phyloP scores from a whole-genome alignment of 2,797 vertebrate species.

The Spea hammondii region DNA sequence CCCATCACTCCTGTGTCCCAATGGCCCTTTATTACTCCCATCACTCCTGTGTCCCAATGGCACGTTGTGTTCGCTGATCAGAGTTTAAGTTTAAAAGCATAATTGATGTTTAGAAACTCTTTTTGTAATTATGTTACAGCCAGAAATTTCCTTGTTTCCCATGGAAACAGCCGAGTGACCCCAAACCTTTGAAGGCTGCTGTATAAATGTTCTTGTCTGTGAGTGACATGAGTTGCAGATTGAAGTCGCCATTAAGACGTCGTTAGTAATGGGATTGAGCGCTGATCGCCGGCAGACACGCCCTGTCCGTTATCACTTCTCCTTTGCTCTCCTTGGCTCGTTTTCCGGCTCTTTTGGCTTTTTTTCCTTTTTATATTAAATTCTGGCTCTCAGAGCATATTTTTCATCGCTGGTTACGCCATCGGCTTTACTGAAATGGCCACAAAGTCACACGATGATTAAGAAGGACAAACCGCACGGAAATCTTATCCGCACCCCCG shows the following conservation, averaged over 20 bases:
- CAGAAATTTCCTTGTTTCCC: too few relatives aligned
- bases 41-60: too few relatives aligned
- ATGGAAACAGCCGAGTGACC: too few relatives aligned
- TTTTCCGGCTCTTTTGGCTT: not conserved
- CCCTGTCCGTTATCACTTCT: not conserved
- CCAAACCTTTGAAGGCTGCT: too few relatives aligned
- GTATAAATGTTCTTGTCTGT: not conserved
- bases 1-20: too few relatives aligned
- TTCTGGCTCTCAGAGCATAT: not conserved
- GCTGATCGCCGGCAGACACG: not conserved
- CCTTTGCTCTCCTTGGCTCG: not conserved
- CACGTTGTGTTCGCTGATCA: too few relatives aligned
- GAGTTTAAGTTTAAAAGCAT: too few relatives aligned
- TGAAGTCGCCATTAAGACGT: not conserved
- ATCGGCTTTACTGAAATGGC: not conserved
- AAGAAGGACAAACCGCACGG: too few relatives aligned
- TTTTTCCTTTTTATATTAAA: not conserved
- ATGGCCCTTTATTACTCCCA: too few relatives aligned
- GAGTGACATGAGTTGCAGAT: not conserved
- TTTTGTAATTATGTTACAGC: too few relatives aligned
- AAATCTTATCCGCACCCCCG: too few relatives aligned
- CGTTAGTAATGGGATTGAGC: not conserved
- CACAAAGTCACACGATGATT: not conserved
- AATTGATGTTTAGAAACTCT: too few relatives aligned
- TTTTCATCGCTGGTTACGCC: not conserved